Evolutionary conservation across 2,797 vertebrate species (phyloP).

Genomic region (Lemur catta): DNA sequence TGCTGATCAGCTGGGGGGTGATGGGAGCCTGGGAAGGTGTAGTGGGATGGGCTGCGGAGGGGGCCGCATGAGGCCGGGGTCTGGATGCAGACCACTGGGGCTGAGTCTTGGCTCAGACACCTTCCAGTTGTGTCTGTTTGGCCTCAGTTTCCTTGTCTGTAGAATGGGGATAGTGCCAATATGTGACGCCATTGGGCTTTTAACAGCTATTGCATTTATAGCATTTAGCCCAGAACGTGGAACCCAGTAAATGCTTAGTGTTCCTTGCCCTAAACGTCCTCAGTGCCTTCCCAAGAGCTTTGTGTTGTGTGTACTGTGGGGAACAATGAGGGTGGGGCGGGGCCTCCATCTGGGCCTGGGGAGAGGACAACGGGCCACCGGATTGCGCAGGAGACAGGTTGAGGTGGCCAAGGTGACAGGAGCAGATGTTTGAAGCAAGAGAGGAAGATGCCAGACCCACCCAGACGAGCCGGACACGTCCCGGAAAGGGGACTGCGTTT

Average conservation of each 20-base stretch:
- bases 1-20: not conserved
- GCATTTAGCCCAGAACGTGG: not conserved
- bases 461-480: not conserved
- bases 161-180: not conserved
- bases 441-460: not conserved
- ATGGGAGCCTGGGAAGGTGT: not conserved
- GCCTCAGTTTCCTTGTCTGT: conserved; percentile 2
- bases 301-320: not conserved
- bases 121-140: not conserved
- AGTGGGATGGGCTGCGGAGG: rapidly evolving
- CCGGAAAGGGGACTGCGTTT: too few relatives aligned
- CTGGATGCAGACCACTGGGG: not conserved
- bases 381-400: not conserved
- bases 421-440: not conserved
- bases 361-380: not conserved
- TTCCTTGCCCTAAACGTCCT: not conserved
- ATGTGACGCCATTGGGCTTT: too few relatives aligned
- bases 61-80: not conserved
- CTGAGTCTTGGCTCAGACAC: not conserved
- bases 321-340: not conserved
- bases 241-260: not conserved
- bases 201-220: not conserved
- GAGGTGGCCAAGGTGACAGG: not conserved
- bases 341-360: not conserved
- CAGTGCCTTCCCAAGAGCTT: not conserved